Base-by-base conservation (phyloP, 1,140 invertebrate genomes). In the Heliothis virescens region DNA sequence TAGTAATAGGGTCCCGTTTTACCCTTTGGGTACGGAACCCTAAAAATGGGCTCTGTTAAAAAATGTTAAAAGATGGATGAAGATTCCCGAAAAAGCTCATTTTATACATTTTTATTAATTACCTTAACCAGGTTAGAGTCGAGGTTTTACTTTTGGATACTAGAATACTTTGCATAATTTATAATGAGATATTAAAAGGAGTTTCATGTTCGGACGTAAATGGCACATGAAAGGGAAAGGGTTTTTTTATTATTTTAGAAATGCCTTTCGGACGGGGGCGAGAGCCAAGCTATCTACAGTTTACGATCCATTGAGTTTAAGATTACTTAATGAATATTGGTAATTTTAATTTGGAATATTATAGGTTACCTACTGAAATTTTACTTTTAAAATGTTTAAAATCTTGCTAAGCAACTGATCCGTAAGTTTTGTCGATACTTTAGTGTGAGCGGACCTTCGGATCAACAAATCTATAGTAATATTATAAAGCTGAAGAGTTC, bases 171-270 rank as follows among this genome's bases (percentile, higher is more conserved):
- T 78, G 29, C 75, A 78, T 78, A 78, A 78, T 65, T 78, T 78
- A 78, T 78, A 78, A 78, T 78, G 62, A 67, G 75, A 69, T 78
- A 78, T 78, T 78, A 78, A 78, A 41, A 78, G 21, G 75, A 69
- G 63, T 78, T 78, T 78, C 69, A 67, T 67, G 52, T 5, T 3
- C 60, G 62, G 62, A 65, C 53, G 53, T 78, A 78, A 78, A 78
- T 52, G 48, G 26, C 26, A 48, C 12, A 48, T 76, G 60, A 76
- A 59, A 67, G 63, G 74, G 50, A 78, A 78, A 78, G 75, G 75
- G 75, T 78, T 78, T 78, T 34, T 75, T 78, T 78, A 78, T 78
- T 69, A 78, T 78, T 78, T 78, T 69, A 26, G 63, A 78, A 78
- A 78, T 78, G 52, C 75, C 75, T 67, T 41, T 41, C 48, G n/a